These are phyloP conservation scores for Bovichtus variegatus DNA, from an alignment of 2,797 vertebrate species.

Conservation along the genomic window DNA sequence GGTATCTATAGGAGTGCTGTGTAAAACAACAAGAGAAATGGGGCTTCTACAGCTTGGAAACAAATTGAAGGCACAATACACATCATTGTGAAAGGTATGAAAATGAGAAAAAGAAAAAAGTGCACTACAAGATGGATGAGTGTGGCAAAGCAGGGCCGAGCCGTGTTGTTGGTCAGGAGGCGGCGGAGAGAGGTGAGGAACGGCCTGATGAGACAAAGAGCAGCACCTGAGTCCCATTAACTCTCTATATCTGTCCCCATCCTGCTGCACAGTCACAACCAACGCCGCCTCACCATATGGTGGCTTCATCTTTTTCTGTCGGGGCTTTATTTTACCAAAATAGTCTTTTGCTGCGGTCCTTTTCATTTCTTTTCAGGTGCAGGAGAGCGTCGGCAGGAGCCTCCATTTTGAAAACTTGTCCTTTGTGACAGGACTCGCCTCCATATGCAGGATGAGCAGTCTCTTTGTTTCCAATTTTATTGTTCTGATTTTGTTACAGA, in stretches of 20 bases:
- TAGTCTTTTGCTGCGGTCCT: constrained; percentile 29
- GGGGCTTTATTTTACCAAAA: constrained; percentile 62
- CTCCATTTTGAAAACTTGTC: constrained; percentile 43
- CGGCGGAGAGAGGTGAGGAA: constrained; percentile 64
- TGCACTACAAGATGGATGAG: constrained; percentile 56
- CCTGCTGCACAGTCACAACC: constrained; percentile 49
- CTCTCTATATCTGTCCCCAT: constrained; percentile 59
- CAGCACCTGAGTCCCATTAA: constrained; percentile 83
- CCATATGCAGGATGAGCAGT: constrained; percentile 46
- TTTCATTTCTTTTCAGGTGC: constrained; percentile 45
- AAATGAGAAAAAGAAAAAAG: constrained; percentile 23
- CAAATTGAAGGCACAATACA: not conserved
- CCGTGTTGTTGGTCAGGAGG: constrained; percentile 56
- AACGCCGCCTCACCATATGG: constrained; percentile 60
- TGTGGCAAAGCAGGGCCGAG: constrained; percentile 33
- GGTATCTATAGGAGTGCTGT: not conserved
- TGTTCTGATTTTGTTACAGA: constrained; percentile 60
- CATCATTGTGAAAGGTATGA: not conserved
- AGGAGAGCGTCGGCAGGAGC: constrained; percentile 34
- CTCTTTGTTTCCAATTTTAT: constrained; percentile 61
- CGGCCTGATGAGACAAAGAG: constrained; percentile 71
- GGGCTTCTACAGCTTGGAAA: constrained; percentile 2
- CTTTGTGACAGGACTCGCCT: constrained; percentile 36
- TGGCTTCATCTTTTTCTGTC: constrained; percentile 53
- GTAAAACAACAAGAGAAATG: not conserved